A percentile compares a stretch with the other conserved stretches of the same genome.
phyloP scores from a whole-genome alignment of 2,888 invertebrate genomes.

The Drosophila niveifrons region DNA sequence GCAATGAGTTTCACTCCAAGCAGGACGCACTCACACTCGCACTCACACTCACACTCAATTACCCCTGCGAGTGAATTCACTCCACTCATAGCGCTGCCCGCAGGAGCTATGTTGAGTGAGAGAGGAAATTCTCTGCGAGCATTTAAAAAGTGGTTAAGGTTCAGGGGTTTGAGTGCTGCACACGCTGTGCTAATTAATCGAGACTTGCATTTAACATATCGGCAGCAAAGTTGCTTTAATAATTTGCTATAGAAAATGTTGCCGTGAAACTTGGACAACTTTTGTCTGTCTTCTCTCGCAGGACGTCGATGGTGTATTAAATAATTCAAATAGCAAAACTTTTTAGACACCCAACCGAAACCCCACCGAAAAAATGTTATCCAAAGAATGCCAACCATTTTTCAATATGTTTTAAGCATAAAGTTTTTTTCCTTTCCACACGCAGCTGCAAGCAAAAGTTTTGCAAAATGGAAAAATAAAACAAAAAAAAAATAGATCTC shows the following conservation, averaged over 20 bases:
- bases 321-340: constrained; percentile 43
- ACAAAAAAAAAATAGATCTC: constrained; percentile 17
- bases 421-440: constrained; percentile 42
- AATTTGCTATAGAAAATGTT: constrained; percentile 9
- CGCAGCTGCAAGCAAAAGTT: constrained; percentile 69
- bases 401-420: constrained; percentile 55
- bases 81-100: constrained; percentile 29
- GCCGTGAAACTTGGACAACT: not conserved
- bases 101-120: constrained; percentile 43
- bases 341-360: constrained; percentile 28
- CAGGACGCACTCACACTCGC: constrained; percentile 34
- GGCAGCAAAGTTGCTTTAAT: constrained; percentile 30
- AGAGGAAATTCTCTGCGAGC: constrained; percentile 21
- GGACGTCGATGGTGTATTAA: constrained; percentile 12
- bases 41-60: constrained; percentile 37
- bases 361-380: constrained; percentile 13
- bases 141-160: not conserved
- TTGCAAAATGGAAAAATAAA: constrained; percentile 30
- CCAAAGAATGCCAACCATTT: constrained; percentile 50
- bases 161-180: not conserved
- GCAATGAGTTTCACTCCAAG: constrained; percentile 42
- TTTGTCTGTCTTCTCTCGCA: constrained; percentile 13
- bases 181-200: constrained; percentile 69
- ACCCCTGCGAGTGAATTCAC: constrained; percentile 35
- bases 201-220: constrained; percentile 44